Conservation (phyloP, 2,888 invertebrate genomes). For the Lasioglossum lativentre region DNA sequence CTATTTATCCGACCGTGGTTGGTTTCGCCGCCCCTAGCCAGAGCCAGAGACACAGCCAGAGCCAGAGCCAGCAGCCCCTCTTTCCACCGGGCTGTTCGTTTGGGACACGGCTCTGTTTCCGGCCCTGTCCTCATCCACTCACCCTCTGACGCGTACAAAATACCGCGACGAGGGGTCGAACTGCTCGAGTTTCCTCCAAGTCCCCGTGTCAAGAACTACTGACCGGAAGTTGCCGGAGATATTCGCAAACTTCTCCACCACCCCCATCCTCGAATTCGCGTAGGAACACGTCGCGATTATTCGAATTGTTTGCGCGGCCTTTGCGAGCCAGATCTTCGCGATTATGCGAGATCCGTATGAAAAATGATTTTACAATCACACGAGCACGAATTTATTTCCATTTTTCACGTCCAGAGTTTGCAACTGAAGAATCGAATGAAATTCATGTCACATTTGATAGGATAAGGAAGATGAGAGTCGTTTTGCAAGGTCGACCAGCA, state of each 20-base stretch:
- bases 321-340: not conserved
- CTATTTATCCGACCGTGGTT: constrained; percentile 64
- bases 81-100: constrained; percentile 1
- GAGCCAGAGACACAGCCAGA: not conserved
- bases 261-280: not conserved
- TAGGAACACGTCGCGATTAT: not conserved
- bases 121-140: not conserved
- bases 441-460: too few relatives aligned
- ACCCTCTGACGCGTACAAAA: constrained; percentile 21
- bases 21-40: constrained; percentile 25
- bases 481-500: not conserved
- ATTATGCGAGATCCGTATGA: not conserved
- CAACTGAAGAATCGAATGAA: too few relatives aligned
- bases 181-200: constrained; percentile 61
- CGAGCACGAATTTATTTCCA: too few relatives aligned
- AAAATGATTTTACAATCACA: too few relatives aligned
- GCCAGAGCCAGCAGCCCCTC: not conserved
- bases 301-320: constrained; percentile 5
- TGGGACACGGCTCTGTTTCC: constrained; percentile 2
- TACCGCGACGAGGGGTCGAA: constrained; percentile 34
- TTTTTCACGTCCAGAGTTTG: too few relatives aligned
- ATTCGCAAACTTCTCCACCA: not conserved
- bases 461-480: not conserved
- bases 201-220: constrained; percentile 54
- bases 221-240: constrained; percentile 58